A percentile compares a stretch with the other conserved stretches of the same genome.
These are phyloP conservation scores for Neosilurus mollespiculum DNA, from an alignment of 2,797 vertebrate species.

Conservation along the genomic window DNA sequence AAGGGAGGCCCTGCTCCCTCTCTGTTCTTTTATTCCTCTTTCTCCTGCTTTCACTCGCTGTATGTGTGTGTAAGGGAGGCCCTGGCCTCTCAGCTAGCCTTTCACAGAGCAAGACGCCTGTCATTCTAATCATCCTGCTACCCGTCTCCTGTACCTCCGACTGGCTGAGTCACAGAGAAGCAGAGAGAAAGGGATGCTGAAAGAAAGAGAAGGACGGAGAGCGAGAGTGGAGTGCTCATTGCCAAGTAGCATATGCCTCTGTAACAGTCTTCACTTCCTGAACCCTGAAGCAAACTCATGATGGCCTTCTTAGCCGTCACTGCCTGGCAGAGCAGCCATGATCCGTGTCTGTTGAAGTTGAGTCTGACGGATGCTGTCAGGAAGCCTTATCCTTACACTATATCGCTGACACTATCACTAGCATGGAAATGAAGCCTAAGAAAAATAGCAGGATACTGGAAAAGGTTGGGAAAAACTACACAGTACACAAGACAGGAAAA, in stretches of 20 bases:
- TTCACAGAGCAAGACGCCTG: slow-evolving; percentile 64
- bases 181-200: slow-evolving; percentile 35
- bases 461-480: neutral
- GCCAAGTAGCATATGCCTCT: slow-evolving; percentile 74
- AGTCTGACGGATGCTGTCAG: slow-evolving; percentile 74
- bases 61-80: slow-evolving; percentile 38
- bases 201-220: slow-evolving; percentile 41
- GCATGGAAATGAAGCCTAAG: neutral
- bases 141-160: slow-evolving; percentile 64
- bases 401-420: slow-evolving; percentile 31
- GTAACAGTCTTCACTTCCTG: slow-evolving; percentile 71
- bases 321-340: slow-evolving; percentile 64
- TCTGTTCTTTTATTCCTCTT: slow-evolving; percentile 41
- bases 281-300: slow-evolving; percentile 63
- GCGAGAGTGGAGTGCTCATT: slow-evolving; percentile 58
- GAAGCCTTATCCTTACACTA: slow-evolving; percentile 60
- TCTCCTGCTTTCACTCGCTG: slow-evolving; percentile 36
- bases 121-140: slow-evolving; percentile 74
- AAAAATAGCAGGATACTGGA: neutral
- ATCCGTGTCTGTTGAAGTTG: slow-evolving; percentile 61
- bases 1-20: slow-evolving; percentile 44
- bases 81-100: slow-evolving; percentile 52
- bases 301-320: slow-evolving; percentile 59
- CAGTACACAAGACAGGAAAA: neutral
- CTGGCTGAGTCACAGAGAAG: slow-evolving; percentile 57